Evolutionary conservation across 2,888 invertebrate species (phyloP), one percentile per base, ranked within the genome.

Genomic region (Lycophotia porphyrea): DNA sequence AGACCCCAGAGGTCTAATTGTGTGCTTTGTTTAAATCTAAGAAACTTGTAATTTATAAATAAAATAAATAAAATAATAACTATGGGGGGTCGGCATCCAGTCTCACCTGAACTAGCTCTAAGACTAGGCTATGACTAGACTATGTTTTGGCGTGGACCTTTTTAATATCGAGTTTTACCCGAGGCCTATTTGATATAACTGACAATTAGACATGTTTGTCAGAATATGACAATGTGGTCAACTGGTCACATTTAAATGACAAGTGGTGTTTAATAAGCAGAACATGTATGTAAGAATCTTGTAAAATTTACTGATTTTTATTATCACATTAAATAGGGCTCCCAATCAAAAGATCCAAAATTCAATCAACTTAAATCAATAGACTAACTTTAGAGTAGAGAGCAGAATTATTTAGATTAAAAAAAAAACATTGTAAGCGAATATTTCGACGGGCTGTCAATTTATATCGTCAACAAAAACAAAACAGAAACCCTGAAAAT

Each of bases 401-500:
- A n/a, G n/a, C n/a, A n/a, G n/a, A n/a, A n/a, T n/a, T n/a, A n/a
- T n/a, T n/a, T n/a, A n/a, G n/a, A n/a, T n/a, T n/a, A n/a, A n/a
- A n/a, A n/a, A 24, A 49, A 15, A 49, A 24, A 24, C 24, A 49
- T 49, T 24, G 24, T 49, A 3, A 47, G 24, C 0, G 3, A 49
- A 49, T 49, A 49, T 49, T 49, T 49, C 9, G 49, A 24, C 9
- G 49, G 3, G 24, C 24, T 24, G 3, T 24, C 49, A 49, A 24
- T 24, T 47, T 47, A 5, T 5, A 24, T 34, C 4, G 21, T 7
- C 34, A 36, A 36, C 24, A 21, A 8, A n/a, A 72, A 27, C n/a
- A 18, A 39, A 81, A 63, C 34, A 49, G 47, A 49, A 13, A 18
- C 34, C 13, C 18, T 47, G 63, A 42, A 24, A 77, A 71, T 71